A percentile compares a stretch with the other conserved stretches of the same genome.
These are phyloP conservation scores for Micromesistius poutassou DNA, from an alignment of 2,797 vertebrate genomes.

Conservation along the genomic window DNA sequence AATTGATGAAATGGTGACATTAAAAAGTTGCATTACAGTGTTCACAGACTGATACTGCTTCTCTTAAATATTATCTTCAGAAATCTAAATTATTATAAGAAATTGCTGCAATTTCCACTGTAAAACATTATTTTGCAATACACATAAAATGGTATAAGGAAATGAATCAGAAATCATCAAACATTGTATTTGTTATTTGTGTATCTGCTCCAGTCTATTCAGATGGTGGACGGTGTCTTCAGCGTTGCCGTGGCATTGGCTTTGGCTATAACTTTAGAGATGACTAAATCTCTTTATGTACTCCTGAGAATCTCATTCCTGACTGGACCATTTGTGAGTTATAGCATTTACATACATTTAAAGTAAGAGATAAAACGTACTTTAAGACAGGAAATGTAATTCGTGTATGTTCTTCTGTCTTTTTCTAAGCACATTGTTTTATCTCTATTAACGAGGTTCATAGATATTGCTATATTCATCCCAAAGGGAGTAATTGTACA, in stretches of 20 bases:
- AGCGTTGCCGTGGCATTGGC: slow-evolving; percentile 67
- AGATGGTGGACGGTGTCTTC: slow-evolving; percentile 64
- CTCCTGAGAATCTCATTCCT: slow-evolving; percentile 69
- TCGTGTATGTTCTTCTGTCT: background rate
- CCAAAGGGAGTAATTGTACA: no score
- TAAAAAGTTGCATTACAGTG: no score
- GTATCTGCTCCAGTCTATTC: slow-evolving; percentile 56
- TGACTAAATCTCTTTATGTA: slow-evolving; percentile 4
- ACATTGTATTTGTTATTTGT: slow-evolving; percentile 2
- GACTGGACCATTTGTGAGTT: slow-evolving; percentile 67
- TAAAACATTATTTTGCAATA: background rate
- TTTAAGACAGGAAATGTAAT: background rate
- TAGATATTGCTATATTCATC: background rate
- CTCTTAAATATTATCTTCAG: no score
- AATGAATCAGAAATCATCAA: no score
- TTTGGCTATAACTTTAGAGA: slow-evolving; percentile 42
- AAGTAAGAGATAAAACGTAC: background rate
- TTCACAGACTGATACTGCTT: no score
- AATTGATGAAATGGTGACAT: no score
- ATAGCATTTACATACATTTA: background rate
- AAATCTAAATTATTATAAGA: no score
- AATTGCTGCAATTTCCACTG: no score
- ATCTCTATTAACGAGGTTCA: background rate
- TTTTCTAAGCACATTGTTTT: background rate
- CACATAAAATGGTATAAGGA: background rate